A percentile compares a stretch with the other conserved stretches of the same genome.
phyloP scores from a whole-genome alignment of 1,140 invertebrate genomes.

The Zaprionus nigranus region DNA sequence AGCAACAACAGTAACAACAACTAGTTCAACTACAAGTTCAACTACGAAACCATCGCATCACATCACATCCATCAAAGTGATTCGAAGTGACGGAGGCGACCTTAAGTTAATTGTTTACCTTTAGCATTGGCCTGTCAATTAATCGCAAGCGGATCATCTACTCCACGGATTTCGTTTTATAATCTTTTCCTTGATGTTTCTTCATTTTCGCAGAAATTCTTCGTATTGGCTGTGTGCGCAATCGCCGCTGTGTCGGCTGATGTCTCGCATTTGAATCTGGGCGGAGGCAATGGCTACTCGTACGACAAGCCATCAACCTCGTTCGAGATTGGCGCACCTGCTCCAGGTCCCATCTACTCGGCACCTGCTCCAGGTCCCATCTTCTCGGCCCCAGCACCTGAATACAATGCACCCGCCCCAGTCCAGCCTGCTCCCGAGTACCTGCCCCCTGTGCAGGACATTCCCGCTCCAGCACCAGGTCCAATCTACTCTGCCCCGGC shows the following conservation, averaged over 20 bases:
- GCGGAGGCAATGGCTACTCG: constrained; percentile 66
- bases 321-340: constrained; percentile 59
- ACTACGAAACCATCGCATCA: background rate
- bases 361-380: constrained; percentile 46
- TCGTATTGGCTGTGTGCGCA: constrained; percentile 74
- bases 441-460: constrained; percentile 57
- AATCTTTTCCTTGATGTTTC: constrained; percentile 3
- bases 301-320: constrained; percentile 67
- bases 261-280: constrained; percentile 71
- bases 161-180: constrained; percentile 25
- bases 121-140: constrained; percentile 56
- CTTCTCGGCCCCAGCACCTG: constrained; percentile 49
- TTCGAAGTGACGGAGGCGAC: constrained; percentile 34
- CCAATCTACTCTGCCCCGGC: constrained; percentile 52
- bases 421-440: constrained; percentile 33
- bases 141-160: constrained; percentile 19
- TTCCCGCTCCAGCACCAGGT: constrained; percentile 46
- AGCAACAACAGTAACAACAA: constrained; percentile 42
- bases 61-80: constrained; percentile 47
- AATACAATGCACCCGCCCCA: constrained; percentile 35
- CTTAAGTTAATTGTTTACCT: constrained; percentile 47
- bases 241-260: constrained; percentile 71
- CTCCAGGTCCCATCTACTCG: constrained; percentile 33
- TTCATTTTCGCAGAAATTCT: constrained; percentile 69
- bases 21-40: constrained; percentile 14